Base-by-base conservation (phyloP, 2,113 vertebrate genomes). In the Saguinus midas region DNA sequence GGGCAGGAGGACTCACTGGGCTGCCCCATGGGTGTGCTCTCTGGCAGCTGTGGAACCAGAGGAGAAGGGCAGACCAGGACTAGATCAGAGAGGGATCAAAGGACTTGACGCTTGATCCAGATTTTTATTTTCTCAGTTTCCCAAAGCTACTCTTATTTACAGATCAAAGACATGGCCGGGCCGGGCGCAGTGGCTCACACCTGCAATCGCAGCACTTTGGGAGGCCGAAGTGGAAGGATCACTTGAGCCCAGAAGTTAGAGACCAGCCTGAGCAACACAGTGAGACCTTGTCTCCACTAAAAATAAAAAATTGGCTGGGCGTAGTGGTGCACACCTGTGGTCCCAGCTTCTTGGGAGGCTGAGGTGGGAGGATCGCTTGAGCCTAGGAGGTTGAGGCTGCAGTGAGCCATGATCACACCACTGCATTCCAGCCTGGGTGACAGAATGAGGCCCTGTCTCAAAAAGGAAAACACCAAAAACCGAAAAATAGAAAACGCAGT, bases 111-210 rank as follows among this genome's bases (percentile, higher is more conserved):
- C 68, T 78, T 55, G 35, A 82, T 87, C 35, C 40, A 45, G 8
- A 93, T 72, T 70, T 96, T 87, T 35, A 73, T 82, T 89, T 84
- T 93, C 55, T 94, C 80, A 32, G 32, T 96, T 96, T 96, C 86
- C 57, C 87, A 95, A 95, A 86, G 57, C 83, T 87, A 72, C 76
- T 80, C 68, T 96, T 95, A 94, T 72, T 32, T 92, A 84, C 91
- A 68, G 45, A 87, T 87, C 91, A 96, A 86, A 55, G 32, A 72
- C 48, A 64, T 32, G 61, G 61, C 52, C 4, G 5, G 9, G 57
- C 32, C 66, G 7, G 66, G 66, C 3, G 1, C 6, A 6, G 66
- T 68, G 66, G 66, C 66, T 68, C 32, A 68, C 66, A 35, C 66
- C 29, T 68, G 32, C 16, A 68, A 68, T 68, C 66, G 32, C 32